These are phyloP conservation scores for Anguilla megastoma DNA, from an alignment of 2,797 vertebrate species.

Conservation along the genomic window DNA sequence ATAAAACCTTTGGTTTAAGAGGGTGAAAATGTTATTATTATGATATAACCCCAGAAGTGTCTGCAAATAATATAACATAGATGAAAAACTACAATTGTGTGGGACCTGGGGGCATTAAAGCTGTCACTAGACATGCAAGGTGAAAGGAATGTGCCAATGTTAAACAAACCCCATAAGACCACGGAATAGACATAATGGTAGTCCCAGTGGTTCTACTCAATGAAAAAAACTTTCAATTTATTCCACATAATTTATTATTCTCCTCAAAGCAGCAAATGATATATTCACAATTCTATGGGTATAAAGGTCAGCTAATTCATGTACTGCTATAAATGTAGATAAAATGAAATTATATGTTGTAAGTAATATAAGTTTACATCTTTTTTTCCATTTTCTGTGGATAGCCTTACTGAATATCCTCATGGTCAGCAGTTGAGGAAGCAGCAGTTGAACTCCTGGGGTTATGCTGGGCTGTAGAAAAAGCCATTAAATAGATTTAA, in stretches of 20 bases:
- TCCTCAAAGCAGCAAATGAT: not conserved
- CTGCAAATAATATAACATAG: not conserved
- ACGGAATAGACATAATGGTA: not conserved
- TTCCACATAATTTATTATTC: not conserved
- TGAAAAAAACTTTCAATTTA: not conserved
- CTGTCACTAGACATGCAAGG: not conserved
- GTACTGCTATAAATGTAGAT: not conserved
- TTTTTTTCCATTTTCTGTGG: not conserved
- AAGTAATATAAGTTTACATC: not conserved
- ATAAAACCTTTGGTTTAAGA: conserved; percentile 15
- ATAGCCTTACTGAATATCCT: not conserved
- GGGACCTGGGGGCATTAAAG: not conserved
- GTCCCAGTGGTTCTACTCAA: not conserved
- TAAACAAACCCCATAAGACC: not conserved
- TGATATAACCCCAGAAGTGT: not conserved
- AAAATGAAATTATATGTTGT: not conserved
- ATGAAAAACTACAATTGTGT: not conserved
- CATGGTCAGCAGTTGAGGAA: not conserved
- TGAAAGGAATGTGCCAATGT: conserved; percentile 5
- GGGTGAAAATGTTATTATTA: not conserved
- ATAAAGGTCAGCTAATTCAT: not conserved
- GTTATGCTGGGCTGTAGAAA: not conserved
- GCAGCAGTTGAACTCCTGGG: not conserved
- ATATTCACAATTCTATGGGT: not conserved
- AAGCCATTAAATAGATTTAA: conserved; percentile 1